Evolutionary conservation across 2,888 invertebrate genomes (phyloP).

Genomic region (Chaetoderma sp.): DNA sequence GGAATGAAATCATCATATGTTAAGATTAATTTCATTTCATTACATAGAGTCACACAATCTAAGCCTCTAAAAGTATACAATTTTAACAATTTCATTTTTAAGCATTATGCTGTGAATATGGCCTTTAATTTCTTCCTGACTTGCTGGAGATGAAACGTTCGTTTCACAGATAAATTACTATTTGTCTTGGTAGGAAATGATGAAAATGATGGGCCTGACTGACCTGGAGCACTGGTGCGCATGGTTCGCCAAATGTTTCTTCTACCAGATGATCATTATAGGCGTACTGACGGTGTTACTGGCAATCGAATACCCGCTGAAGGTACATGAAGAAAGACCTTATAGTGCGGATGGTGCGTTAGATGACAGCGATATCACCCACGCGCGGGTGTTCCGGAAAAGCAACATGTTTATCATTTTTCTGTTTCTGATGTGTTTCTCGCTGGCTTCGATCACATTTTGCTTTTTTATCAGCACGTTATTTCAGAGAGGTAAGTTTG

Average conservation of each 20-base stretch:
- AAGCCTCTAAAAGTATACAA: too few relatives aligned
- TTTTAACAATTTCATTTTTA: too few relatives aligned
- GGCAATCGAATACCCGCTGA: conserved; percentile 41
- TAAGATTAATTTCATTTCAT: too few relatives aligned
- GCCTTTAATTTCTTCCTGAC: too few relatives aligned
- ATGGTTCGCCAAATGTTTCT: conserved; percentile 84
- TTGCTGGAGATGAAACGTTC: too few relatives aligned
- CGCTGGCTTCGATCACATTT: conserved; percentile 80
- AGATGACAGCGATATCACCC: too few relatives aligned
- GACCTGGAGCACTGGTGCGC: conserved; percentile 87
- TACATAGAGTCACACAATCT: too few relatives aligned
- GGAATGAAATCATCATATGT: too few relatives aligned
- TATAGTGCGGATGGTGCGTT: too few relatives aligned
- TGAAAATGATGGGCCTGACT: conserved; percentile 90
- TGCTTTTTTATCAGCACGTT: conserved; percentile 85
- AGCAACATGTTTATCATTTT: conserved; percentile 77
- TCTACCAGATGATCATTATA: conserved; percentile 77
- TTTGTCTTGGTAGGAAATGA: conserved; percentile 81
- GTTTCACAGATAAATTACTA: conserved; percentile 35
- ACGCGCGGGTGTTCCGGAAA: conserved; percentile 46
- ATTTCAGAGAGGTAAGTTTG: conserved; percentile 80
- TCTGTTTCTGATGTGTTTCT: conserved; percentile 80
- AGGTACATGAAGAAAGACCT: too few relatives aligned
- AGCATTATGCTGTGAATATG: too few relatives aligned
- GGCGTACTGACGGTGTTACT: conserved; percentile 69